Evolutionary conservation across 2,888 invertebrate genomes (phyloP), one percentile per base, ranked within the genome.

Genomic region (Bombylius discolor): DNA sequence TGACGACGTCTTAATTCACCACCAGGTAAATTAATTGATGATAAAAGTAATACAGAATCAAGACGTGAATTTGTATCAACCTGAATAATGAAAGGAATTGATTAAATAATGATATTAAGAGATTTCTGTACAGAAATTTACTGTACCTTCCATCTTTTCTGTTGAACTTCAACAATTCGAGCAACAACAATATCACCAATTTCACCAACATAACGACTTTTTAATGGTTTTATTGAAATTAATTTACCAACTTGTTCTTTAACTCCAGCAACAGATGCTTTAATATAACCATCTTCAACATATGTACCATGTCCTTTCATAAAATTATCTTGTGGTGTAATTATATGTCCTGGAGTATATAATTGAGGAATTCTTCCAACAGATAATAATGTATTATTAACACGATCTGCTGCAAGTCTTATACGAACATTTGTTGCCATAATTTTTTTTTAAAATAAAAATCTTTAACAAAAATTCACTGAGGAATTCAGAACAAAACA

Each of bases 171-270:
- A 0, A 88, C 83, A 36, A 99, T 87, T 51, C 99, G 79, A 0
- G 96, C 99, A 6, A 99, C 90, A 11, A 99, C 85, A 4, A 99
- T 94, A 76, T 99, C 98, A 0, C 98, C 98, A 54, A 98, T 89
- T 77, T 97, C 96, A 9, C 91, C 91, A 58, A 87, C 85, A 69
- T 89, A 96, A 58, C 96, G 82, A 67, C 89, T 88, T 69, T 96
- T 96, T 8, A 96, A 75, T 0, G 98, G 95, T 62, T 84, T 82
- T 5, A 99, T 87, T 52, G 92, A 91, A 58, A 98, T 87, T 56
- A 99, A 77, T 72, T 95, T 94, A 71, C 98, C 98, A 0, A 98
- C 93, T 76, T 89, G 87, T 68, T 95, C 90, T 68, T 94, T 86
- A 23, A 90, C 83, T 33, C 99, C 99, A 46, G 96, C 96, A 1